Evolutionary conservation across 1,140 invertebrate genomes (phyloP), one percentile per base, ranked within the genome.

Genomic region (Monochamus saltuarius): DNA sequence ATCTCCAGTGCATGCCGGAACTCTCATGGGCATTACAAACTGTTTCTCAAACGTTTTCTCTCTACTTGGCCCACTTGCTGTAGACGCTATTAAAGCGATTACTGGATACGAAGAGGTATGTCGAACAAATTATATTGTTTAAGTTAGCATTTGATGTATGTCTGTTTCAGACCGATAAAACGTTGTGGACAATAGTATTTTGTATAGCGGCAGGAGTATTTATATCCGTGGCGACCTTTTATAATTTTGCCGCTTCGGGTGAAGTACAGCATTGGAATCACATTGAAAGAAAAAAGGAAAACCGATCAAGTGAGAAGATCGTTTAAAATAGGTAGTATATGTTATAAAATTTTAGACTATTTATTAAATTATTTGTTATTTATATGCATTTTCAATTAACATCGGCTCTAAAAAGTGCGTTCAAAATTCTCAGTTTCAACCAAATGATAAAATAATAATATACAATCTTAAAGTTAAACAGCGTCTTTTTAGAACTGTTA

Each of bases 151-250:
- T 8, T 3, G 11, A 17, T 7, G 13, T 47, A 19, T 16, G 6
- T 47, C 52, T 51, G 60, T 72, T 75, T 3, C 69, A 83, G 77
- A 74, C 65, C 0, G 70, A 84, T 64, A 75, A 80, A 1, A 40
- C 71, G 0, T 74, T 83, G 63, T 87, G 85, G 85, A 75, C 78
- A 54, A 76, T 76, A 4, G 81, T 86, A 0, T 87, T 87, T 70
- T 82, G 80, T 50, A 75, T 84, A 22, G 72, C 81, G 1, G 76
- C 80, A 7, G 77, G 57, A 1, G 73, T 86, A 6, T 84, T 82
- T 65, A 58, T 80, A 1, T 45, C 78, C 11, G 77, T 78, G 4
- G 80, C 79, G 45, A 58, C 81, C 4, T 42, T 85, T n/a, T 87
- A 80, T 63, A 39, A 80, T 19, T 56, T 85, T 36, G 80, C 79